A percentile compares a stretch with the other conserved stretches of the same genome.
phyloP scores from a whole-genome alignment of 2,113 vertebrate species.

The Propithecus coquereli region DNA sequence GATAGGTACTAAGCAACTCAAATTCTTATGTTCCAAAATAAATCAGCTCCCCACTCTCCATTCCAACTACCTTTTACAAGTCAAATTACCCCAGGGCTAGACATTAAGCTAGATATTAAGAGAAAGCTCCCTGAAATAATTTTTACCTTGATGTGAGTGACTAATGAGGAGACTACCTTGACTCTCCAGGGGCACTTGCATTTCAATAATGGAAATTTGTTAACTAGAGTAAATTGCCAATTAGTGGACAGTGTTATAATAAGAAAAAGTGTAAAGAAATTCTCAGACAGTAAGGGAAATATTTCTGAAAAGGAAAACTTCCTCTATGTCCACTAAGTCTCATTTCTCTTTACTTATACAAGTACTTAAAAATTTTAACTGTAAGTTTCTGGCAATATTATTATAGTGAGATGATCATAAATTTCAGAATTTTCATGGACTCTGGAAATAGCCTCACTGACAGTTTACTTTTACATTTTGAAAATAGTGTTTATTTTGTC shows the following conservation, averaged over 20 bases:
- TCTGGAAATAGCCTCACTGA: neutral
- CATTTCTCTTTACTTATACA: neutral
- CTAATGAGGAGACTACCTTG: neutral
- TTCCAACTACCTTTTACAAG: neutral
- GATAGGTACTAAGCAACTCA: neutral
- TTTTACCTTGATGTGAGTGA: neutral
- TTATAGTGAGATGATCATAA: neutral
- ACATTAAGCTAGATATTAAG: neutral
- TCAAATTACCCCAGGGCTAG: neutral
- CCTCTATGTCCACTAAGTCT: neutral
- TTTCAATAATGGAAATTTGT: constrained; percentile 9
- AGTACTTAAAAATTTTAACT: neutral
- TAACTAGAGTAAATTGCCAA: neutral
- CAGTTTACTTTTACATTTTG: neutral
- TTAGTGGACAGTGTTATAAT: neutral
- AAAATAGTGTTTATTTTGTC: neutral
- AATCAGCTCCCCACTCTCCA: neutral
- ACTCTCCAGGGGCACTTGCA: neutral
- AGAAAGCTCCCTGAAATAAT: neutral
- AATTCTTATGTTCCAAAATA: neutral
- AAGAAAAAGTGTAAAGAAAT: neutral
- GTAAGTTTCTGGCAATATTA: neutral
- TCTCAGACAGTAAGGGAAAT: neutral
- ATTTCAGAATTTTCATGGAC: neutral
- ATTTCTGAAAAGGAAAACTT: neutral